A percentile compares a stretch with the other conserved stretches of the same genome.
Evolutionary conservation across 1,140 invertebrate genomes (phyloP).

Genomic region (Drosophila nebulosa): DNA sequence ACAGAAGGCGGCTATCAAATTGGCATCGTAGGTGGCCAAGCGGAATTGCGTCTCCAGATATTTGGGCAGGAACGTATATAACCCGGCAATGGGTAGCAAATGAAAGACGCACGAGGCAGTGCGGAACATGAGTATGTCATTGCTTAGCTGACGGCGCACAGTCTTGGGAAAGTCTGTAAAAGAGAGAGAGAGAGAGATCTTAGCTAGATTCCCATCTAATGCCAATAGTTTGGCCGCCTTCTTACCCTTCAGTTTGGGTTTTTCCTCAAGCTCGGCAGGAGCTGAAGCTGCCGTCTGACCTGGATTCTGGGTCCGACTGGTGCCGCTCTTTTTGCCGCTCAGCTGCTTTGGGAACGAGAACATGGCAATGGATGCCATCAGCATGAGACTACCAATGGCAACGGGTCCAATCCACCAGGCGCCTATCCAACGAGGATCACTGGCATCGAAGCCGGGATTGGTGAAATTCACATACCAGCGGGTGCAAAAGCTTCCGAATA

Average conservation of each 20-base stretch:
- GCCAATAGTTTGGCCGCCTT: too few species aligned
- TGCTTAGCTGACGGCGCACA: slow-evolving; percentile 91
- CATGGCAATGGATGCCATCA: slow-evolving; percentile 91
- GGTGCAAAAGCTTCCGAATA: slow-evolving; percentile 94
- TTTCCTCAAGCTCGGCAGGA: slow-evolving; percentile 53
- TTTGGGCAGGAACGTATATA: slow-evolving; percentile 96
- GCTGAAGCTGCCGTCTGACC: slow-evolving; percentile 9
- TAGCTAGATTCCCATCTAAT: background rate
- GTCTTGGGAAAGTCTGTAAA: slow-evolving; percentile 91
- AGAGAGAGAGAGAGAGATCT: background rate
- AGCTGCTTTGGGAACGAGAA: slow-evolving; percentile 91
- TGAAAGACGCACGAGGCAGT: slow-evolving; percentile 94
- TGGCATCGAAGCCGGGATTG: slow-evolving; percentile 89
- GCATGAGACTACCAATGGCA: slow-evolving; percentile 89
- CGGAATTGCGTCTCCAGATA: slow-evolving; percentile 96
- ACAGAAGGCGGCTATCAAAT: slow-evolving; percentile 94
- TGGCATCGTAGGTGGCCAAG: slow-evolving; percentile 92
- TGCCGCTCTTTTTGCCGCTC: slow-evolving; percentile 72
- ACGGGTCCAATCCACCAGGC: slow-evolving; percentile 95
- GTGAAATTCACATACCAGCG: slow-evolving; percentile 91
- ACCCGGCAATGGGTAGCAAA: slow-evolving; percentile 93
- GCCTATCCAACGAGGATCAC: slow-evolving; percentile 94
- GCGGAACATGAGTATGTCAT: slow-evolving; percentile 94
- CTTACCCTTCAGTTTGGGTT: slow-evolving; percentile 70
- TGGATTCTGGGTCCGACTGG: slow-evolving; percentile 10